Conservation (phyloP, 2,797 vertebrate species). For the Aulostomus chinensis region DNA sequence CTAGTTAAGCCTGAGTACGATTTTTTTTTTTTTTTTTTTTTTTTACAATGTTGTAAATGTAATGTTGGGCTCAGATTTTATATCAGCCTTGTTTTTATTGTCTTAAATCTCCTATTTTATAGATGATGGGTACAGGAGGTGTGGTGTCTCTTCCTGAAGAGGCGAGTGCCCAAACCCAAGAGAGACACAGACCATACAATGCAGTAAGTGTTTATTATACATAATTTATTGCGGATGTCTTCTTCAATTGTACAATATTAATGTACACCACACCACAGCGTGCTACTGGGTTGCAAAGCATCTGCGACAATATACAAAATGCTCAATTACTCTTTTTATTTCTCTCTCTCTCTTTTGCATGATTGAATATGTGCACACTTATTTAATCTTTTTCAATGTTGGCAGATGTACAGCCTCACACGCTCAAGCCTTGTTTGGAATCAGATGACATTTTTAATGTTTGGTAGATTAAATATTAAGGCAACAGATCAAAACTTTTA, state of each 20-base stretch:
- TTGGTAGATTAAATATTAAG: slow-evolving; percentile 41
- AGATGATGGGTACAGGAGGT: slow-evolving; percentile 80
- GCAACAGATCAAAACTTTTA: slow-evolving; percentile 16
- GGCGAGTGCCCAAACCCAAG: slow-evolving; percentile 70
- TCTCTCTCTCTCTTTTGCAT: slow-evolving; percentile 49
- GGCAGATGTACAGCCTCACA: slow-evolving; percentile 15
- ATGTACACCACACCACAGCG: slow-evolving; percentile 59
- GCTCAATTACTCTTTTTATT: slow-evolving; percentile 58
- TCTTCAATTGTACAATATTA: slow-evolving; percentile 78
- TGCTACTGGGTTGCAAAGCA: slow-evolving; percentile 54
- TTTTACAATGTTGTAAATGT: slow-evolving; percentile 10
- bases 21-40: neutral
- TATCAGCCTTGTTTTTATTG: slow-evolving; percentile 16
- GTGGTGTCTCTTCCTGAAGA: slow-evolving; percentile 74
- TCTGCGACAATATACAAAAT: slow-evolving; percentile 71
- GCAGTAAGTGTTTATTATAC: slow-evolving; percentile 76
- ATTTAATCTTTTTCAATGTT: slow-evolving; percentile 33
- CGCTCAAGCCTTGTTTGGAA: slow-evolving; percentile 21
- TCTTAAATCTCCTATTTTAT: slow-evolving; percentile 43
- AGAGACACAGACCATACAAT: slow-evolving; percentile 73
- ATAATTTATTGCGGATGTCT: slow-evolving; percentile 76
- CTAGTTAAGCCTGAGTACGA: neutral
- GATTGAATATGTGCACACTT: slow-evolving; percentile 52
- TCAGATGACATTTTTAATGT: slow-evolving; percentile 12
- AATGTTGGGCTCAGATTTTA: slow-evolving; percentile 12